Base-by-base conservation (phyloP, 2,113 vertebrate species). In the Hippopotamus amphibius region DNA sequence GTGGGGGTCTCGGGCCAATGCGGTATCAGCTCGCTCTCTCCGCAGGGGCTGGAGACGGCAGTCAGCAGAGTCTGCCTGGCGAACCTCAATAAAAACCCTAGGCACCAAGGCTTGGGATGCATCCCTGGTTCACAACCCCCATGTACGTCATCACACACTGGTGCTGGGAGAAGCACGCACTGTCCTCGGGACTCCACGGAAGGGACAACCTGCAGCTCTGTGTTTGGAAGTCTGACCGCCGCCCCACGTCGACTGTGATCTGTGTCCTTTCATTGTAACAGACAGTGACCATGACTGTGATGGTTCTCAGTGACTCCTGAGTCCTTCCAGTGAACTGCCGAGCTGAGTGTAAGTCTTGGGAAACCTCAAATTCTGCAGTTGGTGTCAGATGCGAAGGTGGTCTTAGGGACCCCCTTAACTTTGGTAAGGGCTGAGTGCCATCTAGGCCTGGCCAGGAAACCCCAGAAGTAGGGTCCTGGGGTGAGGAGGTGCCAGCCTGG, bases 121-220 rank as follows among this genome's bases (percentile, higher is more conserved):
- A 17, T 12, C 8, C 68, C 37, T 2, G 12, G 59, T 24, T n/a
- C 30, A n/a, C 57, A n/a, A 15, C 19, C 41, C 83, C 77, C 48
- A 10, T 12, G 80, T 0, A 0, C 12, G 41, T 2, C 22, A 50
- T 15, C 28, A 28, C n/a, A 53, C 37, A 5, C 0, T 4, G 22
- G 33, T 7, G 7, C 77, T 21, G 24, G 33, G 55, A 55, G 37
- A 66, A 21, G 16, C 13, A 28, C 7, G 48, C 2, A 7, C 22
- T 28, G 11, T 7, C 26, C 61, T 6, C 1, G 33, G 0, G 7
- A 83, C n/a, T 33, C n/a, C n/a, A 21, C 0, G 1, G 16, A 41
- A 26, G 61, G 21, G 87, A 65, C 11, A 17, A 11, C 37, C 12
- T 3, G 74, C 30, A 12, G 11, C 24, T 28, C 43, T 13, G 4